Conservation (phyloP, 2,797 vertebrate genomes). For the Pseudotriccus pelzelni region DNA sequence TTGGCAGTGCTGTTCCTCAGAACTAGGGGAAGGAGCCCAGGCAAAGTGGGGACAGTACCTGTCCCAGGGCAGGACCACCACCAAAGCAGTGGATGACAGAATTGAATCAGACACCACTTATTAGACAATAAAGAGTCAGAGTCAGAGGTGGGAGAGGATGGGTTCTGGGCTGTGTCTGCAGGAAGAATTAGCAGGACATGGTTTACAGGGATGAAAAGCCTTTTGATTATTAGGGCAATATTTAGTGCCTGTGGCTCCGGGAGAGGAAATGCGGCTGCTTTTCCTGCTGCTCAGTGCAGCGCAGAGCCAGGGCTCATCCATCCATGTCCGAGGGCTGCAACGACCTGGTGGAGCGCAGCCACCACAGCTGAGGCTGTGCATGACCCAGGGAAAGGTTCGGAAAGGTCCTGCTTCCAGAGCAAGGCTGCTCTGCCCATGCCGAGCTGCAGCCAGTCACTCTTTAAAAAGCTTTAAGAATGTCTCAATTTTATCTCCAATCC, state of each 20-base stretch:
- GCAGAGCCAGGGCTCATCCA: neutral
- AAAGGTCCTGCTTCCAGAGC: neutral
- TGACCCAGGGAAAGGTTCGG: neutral
- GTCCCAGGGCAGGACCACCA: neutral
- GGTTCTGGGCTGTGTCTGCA: neutral
- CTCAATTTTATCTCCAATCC: neutral
- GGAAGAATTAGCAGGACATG: neutral
- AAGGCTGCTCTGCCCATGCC: neutral
- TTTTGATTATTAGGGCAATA: neutral
- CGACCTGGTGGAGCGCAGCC: neutral
- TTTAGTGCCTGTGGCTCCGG: neutral
- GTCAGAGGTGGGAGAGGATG: neutral
- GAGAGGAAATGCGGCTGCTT: neutral
- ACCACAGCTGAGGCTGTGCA: neutral
- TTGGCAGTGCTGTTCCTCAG: neutral
- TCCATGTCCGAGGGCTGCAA: accelerated
- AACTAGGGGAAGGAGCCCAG: neutral
- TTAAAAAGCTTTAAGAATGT: neutral
- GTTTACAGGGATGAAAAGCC: neutral
- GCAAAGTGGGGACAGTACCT: neutral
- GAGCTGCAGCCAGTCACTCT: neutral
- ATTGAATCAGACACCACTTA: neutral
- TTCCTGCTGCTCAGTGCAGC: neutral
- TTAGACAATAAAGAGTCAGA: neutral
- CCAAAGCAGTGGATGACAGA: neutral